Evolutionary conservation across 1,140 invertebrate genomes (phyloP).

Genomic region (Lepidurus couesii): DNA sequence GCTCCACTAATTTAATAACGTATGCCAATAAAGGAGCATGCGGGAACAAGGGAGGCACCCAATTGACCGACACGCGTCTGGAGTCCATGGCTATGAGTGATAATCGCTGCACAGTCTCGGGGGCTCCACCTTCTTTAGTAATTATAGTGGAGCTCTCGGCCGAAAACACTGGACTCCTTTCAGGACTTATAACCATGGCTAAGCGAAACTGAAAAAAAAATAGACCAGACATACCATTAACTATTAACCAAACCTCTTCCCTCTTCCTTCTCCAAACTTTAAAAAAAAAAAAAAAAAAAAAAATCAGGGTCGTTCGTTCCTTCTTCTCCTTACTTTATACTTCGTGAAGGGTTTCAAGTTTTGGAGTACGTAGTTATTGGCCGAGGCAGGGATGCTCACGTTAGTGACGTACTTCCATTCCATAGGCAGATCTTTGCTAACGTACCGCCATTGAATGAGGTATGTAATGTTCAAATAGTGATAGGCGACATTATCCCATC

Average conservation of each 20-base stretch:
- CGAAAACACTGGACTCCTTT: slow-evolving; percentile 67
- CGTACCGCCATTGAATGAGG: slow-evolving; percentile 66
- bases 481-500: slow-evolving; percentile 66
- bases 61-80: slow-evolving; percentile 74
- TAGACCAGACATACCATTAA: slow-evolving; percentile 34
- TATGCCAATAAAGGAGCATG: slow-evolving; percentile 83
- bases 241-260: neutral
- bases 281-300: neutral
- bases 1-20: slow-evolving; percentile 60
- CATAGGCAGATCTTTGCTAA: slow-evolving; percentile 53
- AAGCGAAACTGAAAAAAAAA: slow-evolving; percentile 70
- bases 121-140: slow-evolving; percentile 64
- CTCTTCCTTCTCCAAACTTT: slow-evolving; percentile 29
- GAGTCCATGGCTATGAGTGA: slow-evolving; percentile 72
- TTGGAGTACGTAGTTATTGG: slow-evolving; percentile 62
- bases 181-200: slow-evolving; percentile 58
- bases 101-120: slow-evolving; percentile 66
- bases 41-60: slow-evolving; percentile 76
- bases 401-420: slow-evolving; percentile 68
- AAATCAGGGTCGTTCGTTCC: too few species aligned
- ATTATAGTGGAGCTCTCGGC: slow-evolving; percentile 71
- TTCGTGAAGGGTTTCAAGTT: slow-evolving; percentile 79
- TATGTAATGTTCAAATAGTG: slow-evolving; percentile 56
- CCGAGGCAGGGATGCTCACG: slow-evolving; percentile 55
- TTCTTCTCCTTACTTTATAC: slow-evolving; percentile 61